Percentiles rank a stretch among this genome's conserved stretches.
These are phyloP conservation scores for Hyposoter didymator DNA, from an alignment of 2,888 invertebrate genomes.

Conservation along the genomic window DNA sequence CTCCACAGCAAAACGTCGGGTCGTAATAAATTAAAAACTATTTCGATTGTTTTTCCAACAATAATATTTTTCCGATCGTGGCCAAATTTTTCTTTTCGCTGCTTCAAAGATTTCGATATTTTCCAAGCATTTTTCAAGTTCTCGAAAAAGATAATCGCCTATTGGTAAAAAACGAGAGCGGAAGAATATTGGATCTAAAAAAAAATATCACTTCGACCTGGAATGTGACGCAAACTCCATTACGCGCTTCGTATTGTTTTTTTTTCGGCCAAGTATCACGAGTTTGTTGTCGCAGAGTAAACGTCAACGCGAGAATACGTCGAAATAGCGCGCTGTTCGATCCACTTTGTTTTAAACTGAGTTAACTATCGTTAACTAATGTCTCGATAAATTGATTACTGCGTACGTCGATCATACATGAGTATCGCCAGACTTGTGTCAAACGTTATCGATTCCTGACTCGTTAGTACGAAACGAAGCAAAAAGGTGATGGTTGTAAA, in stretches of 20 bases:
- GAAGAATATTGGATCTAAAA: background rate
- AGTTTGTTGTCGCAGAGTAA: background rate
- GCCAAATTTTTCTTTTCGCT: background rate
- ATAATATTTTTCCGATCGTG: background rate
- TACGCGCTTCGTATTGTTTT: background rate
- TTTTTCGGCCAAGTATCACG: background rate
- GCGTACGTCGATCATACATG: background rate
- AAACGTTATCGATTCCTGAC: constrained; percentile 4
- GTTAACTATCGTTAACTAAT: constrained; percentile 1
- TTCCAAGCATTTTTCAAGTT: background rate
- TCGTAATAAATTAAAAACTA: background rate
- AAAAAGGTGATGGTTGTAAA: background rate
- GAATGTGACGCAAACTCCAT: background rate
- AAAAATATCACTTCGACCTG: background rate
- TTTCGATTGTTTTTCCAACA: background rate
- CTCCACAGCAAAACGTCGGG: background rate
- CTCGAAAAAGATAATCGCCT: background rate
- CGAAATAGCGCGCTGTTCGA: background rate
- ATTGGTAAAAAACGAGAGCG: no score
- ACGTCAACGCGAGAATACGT: background rate
- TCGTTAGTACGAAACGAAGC: background rate
- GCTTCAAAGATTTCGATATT: background rate
- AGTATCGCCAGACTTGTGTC: background rate
- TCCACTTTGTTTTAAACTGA: constrained; percentile 1
- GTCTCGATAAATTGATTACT: background rate